Evolutionary conservation across 2,888 invertebrate species (phyloP).

Genomic region (Nomada fabriciana): DNA sequence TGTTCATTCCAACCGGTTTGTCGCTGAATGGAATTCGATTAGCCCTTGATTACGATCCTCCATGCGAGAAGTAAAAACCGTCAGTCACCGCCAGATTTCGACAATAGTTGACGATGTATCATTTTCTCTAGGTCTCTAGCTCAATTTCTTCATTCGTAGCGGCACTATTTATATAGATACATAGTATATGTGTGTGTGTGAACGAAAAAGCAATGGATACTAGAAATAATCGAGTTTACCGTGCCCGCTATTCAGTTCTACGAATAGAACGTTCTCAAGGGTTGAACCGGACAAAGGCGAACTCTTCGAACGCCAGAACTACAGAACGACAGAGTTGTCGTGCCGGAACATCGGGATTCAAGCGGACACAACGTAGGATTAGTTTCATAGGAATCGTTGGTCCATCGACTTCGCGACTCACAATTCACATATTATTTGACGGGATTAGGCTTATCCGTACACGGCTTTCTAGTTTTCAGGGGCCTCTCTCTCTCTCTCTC

Average conservation of each 20-base stretch:
- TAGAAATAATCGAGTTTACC: background rate
- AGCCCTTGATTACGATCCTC: constrained; percentile 6
- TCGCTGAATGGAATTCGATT: background rate
- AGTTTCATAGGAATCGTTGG: background rate
- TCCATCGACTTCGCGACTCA: background rate
- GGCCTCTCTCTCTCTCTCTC: background rate
- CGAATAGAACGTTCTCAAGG: constrained; percentile 35
- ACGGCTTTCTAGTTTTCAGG: constrained; percentile 72
- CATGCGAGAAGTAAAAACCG: background rate
- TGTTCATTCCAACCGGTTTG: constrained; percentile 2
- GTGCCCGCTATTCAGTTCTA: background rate
- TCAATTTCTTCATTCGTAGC: background rate
- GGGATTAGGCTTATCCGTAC: background rate
- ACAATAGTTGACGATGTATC: background rate
- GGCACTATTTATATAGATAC: background rate
- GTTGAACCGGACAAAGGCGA: constrained; percentile 26
- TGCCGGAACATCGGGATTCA: constrained; percentile 7
- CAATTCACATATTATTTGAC: background rate
- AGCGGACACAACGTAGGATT: constrained; percentile 1
- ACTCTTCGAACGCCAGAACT: constrained; percentile 1
- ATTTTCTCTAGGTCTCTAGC: background rate
- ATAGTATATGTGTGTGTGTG: too few species aligned
- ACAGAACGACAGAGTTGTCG: too few species aligned
- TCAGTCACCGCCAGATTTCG: too few species aligned
- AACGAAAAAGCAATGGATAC: too few species aligned